Conservation (phyloP, 1,140 invertebrate species). For the Drosophila orena region DNA sequence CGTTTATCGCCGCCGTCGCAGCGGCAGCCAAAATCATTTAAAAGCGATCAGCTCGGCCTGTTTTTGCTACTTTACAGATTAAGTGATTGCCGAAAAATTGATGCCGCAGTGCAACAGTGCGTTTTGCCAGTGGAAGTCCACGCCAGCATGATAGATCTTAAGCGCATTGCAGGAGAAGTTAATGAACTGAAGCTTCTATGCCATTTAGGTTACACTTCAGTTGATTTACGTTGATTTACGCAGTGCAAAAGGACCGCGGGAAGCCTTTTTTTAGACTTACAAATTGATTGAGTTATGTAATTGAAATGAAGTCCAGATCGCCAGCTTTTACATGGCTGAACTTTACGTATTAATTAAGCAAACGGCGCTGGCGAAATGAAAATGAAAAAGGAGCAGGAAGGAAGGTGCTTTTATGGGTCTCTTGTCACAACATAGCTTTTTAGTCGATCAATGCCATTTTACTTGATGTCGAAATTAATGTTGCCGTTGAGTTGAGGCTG, state of each 20-base stretch:
- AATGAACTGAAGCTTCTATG: no score
- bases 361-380: constrained; percentile 11
- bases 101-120: constrained; percentile 24
- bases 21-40: constrained; percentile 80
- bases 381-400: not conserved
- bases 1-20: constrained; percentile 75
- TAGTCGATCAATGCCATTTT: constrained; percentile 77
- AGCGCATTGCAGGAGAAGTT: no score
- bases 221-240: constrained; percentile 1
- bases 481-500: constrained; percentile 29
- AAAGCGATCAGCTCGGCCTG: constrained; percentile 68
- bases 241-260: constrained; percentile 15
- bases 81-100: constrained; percentile 52
- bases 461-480: constrained; percentile 63
- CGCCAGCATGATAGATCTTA: not conserved
- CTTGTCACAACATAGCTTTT: constrained; percentile 72
- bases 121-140: not conserved
- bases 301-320: constrained; percentile 40
- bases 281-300: constrained; percentile 84
- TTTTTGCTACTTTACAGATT: constrained; percentile 36
- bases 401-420: constrained; percentile 19
- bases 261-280: constrained; percentile 46
- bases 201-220: no score
- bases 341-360: constrained; percentile 81
- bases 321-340: constrained; percentile 69